Evolutionary conservation across 2,797 vertebrate species (phyloP).

Genomic region (Dendrocincla tyrannina): DNA sequence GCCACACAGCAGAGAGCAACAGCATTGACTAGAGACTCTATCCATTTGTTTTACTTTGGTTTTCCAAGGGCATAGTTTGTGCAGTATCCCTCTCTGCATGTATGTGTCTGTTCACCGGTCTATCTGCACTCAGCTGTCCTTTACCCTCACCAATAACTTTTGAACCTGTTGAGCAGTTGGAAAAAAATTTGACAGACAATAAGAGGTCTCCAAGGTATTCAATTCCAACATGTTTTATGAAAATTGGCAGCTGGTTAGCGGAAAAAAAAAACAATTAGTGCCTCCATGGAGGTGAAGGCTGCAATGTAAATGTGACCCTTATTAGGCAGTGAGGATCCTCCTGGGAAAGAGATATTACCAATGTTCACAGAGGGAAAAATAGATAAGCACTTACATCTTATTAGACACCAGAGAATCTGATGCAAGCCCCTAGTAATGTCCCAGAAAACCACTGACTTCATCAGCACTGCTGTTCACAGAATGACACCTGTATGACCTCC

Average conservation of each 20-base stretch:
- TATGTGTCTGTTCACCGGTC: neutral
- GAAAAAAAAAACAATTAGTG: neutral
- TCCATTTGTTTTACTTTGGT: neutral
- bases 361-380: neutral
- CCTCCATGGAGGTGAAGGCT: neutral
- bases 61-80: neutral
- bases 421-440: neutral
- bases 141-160: constrained; percentile 8
- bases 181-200: neutral
- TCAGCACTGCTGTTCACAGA: neutral
- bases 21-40: neutral
- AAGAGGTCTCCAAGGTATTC: neutral
- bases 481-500: rapidly evolving
- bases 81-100: neutral
- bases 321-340: neutral
- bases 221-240: neutral
- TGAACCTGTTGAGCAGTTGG: constrained; percentile 10
- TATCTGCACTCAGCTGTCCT: neutral
- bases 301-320: neutral
- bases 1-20: neutral
- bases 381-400: neutral
- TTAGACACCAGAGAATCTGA: neutral
- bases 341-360: neutral
- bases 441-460: neutral
- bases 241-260: neutral